Percentiles rank a stretch among this genome's conserved stretches.
Evolutionary conservation across 1,140 invertebrate species (phyloP).

Genomic region (Melitaea cinxia): DNA sequence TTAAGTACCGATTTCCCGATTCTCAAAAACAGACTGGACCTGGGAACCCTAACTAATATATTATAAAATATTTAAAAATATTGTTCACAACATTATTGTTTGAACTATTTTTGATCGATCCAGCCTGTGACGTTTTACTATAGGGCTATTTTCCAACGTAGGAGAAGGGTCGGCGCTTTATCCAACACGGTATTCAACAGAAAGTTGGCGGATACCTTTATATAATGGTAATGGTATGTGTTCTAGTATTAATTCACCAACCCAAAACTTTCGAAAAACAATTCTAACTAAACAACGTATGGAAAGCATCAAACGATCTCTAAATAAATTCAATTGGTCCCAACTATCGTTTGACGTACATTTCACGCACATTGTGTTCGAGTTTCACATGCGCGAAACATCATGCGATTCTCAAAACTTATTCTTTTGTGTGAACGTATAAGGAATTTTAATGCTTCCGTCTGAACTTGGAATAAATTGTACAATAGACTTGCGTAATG

Average conservation of each 20-base stretch:
- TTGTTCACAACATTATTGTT: too few species aligned
- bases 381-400: constrained; percentile 67
- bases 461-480: constrained; percentile 66
- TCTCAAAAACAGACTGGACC: too few species aligned
- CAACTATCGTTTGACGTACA: constrained; percentile 27
- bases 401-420: constrained; percentile 72
- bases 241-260: too few species aligned
- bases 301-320: not conserved
- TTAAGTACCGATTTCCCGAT: too few species aligned
- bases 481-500: constrained; percentile 64
- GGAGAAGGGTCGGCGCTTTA: too few species aligned
- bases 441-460: constrained; percentile 79
- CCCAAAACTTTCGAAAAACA: not conserved
- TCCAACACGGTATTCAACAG: too few species aligned
- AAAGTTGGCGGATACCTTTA: not conserved
- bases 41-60: too few species aligned
- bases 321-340: constrained; percentile 2
- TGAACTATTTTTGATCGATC: too few species aligned
- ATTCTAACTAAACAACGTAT: not conserved
- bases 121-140: too few species aligned
- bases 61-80: too few species aligned
- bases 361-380: constrained; percentile 37
- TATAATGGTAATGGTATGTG: too few species aligned
- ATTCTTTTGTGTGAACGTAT: constrained; percentile 72
- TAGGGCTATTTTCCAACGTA: too few species aligned